These are phyloP conservation scores for Aphidius colemani DNA, from an alignment of 2,888 invertebrate species.

Conservation along the genomic window DNA sequence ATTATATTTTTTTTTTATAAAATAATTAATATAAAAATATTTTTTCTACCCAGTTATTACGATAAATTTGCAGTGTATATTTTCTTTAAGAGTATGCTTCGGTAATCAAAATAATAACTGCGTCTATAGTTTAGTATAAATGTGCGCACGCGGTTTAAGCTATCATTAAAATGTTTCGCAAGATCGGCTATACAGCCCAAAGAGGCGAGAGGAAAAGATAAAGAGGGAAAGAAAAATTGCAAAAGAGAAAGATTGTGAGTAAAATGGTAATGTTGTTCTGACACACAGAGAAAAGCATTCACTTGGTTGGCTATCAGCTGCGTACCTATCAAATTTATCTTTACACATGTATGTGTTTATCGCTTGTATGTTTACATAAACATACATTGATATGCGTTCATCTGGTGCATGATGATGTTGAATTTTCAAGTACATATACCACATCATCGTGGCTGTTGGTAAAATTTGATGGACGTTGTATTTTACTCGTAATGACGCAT, in stretches of 20 bases:
- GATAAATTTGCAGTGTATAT: too few species aligned
- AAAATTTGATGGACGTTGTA: constrained; percentile 51
- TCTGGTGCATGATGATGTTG: constrained; percentile 14
- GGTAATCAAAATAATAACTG: constrained; percentile 47
- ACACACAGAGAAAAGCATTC: too few species aligned
- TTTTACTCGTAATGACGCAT: constrained; percentile 53
- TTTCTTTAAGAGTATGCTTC: constrained; percentile 36
- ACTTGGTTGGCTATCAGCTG: too few species aligned
- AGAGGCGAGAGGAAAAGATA: constrained; percentile 26
- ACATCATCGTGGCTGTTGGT: constrained; percentile 26
- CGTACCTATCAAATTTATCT: too few species aligned
- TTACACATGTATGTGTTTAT: too few species aligned
- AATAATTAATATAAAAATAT: too few species aligned
- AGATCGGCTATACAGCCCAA: constrained; percentile 52
- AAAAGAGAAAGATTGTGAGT: background rate
- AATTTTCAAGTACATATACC: constrained; percentile 17
- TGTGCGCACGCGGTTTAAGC: constrained; percentile 48
- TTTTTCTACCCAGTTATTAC: too few species aligned
- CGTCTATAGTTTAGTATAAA: constrained; percentile 40
- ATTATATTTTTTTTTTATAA: too few species aligned
- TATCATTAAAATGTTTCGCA: constrained; percentile 60
- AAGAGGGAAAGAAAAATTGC: constrained; percentile 16
- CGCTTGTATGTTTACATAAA: too few species aligned
- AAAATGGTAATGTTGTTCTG: too few species aligned
- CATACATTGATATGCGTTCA: background rate